Base-by-base conservation (phyloP, 2,797 vertebrate species). In the Anguilla obscura region DNA sequence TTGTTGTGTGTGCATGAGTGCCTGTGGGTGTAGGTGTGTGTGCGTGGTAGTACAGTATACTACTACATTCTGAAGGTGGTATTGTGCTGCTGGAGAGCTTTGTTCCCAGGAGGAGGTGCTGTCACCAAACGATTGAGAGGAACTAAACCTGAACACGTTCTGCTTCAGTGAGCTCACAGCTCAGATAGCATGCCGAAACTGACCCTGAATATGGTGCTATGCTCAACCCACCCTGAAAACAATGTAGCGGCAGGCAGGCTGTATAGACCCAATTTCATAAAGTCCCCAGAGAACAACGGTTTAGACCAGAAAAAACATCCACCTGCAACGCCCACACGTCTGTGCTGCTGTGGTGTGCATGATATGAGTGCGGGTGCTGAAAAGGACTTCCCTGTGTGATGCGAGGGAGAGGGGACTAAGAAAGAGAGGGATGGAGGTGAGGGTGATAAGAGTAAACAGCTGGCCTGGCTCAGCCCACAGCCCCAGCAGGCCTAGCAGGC, bases 401-500 rank as follows among this genome's bases (percentile, higher is more conserved):
- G 27, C 10, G 27, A 8, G 69, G 12, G n/a, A 71, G 69, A 8
- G 69, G 27, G 69, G 69, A 69, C 27, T 30, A n/a, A 71, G 69
- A 71, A 27, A 71, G 69, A n/a, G 69, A 71, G 27, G 27, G 69
- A 71, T 30, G 27, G 69, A 71, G 69, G 69, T 33, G 69, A 14
- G 27, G n/a, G 69, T 0, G 69, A 27, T 27, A 33, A 30, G 9
- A 71, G 27, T 12, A 27, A 33, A n/a, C 69, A 71, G n/a, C 27
- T 71, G 69, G 69, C n/a, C 63, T n/a, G 63, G 63, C 63, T n/a
- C 63, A 69, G 63, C n/a, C n/a, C 63, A 69, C 63, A 27, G n/a
- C 63, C 7, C 69, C 69, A 71, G 27, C n/a, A 69, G 63, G 7
- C 50, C 50, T 52, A 45, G 40, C 40, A 45, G 40, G 40, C 8